A percentile compares a stretch with the other conserved stretches of the same genome.
phyloP scores from a whole-genome alignment of 2,888 invertebrate species.

The Toxonevra muliebris region DNA sequence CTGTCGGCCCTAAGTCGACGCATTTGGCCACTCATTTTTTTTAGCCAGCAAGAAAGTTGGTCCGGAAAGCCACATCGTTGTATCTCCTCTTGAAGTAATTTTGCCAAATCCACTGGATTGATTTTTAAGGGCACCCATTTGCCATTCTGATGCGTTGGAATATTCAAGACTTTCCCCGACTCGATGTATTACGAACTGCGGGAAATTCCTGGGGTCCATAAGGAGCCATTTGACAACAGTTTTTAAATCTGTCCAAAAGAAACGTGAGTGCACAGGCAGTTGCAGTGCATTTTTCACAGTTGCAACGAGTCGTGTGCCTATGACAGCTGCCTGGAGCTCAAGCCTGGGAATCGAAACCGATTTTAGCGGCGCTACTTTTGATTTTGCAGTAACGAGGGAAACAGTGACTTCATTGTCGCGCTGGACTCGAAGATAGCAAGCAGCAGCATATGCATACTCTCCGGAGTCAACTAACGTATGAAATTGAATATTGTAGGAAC shows the following conservation, averaged over 20 bases:
- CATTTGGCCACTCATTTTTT: too few species aligned
- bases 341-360: conserved; percentile 10
- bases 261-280: background rate
- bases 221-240: background rate
- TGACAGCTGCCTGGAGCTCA: conserved; percentile 7
- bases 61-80: too few species aligned
- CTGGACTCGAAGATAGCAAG: conserved; percentile 22
- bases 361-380: conserved; percentile 1
- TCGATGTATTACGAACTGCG: conserved; percentile 3
- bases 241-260: background rate
- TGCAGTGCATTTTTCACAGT: background rate
- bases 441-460: conserved; percentile 31
- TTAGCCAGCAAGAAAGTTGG: too few species aligned
- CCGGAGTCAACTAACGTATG: conserved; percentile 34
- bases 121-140: conserved; percentile 17
- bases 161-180: conserved; percentile 31
- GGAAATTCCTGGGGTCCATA: conserved; percentile 3
- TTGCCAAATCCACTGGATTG: too few species aligned
- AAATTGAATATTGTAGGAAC: conserved; percentile 10
- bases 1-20: too few species aligned
- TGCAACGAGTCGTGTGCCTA: background rate
- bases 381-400: background rate
- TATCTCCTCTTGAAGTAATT: too few species aligned
- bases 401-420: background rate
- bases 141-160: conserved; percentile 13